Evolutionary conservation across 1,140 invertebrate genomes (phyloP), one percentile per base, ranked within the genome.

Genomic region (Bradynema listronoti): DNA sequence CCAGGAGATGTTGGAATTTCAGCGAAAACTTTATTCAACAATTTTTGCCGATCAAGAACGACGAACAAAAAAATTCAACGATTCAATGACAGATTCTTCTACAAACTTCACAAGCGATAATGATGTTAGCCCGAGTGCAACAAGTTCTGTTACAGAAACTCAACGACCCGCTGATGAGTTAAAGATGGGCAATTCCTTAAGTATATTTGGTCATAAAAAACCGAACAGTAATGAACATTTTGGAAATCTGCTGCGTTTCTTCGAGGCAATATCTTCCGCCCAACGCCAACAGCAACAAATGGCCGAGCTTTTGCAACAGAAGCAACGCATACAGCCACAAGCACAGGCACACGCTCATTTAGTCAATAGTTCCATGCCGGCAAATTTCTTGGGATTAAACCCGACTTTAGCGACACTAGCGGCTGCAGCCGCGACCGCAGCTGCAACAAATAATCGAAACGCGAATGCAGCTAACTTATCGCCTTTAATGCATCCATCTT

Each of bases 271-370:
- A 46, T 50, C 34, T 39, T 25, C 36, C 33, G 33, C 42, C 19
- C 14, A 57, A 25, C 39, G n/a, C n/a, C 57, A 57, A 34, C 54
- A 52, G 22, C 63, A 65, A 59, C 61, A 63, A 45, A 39, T 29
- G 39, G 32, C 45, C 24, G 29, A 19, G 9, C 16, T 27, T 14
- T 25, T 32, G 2, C 61, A 58, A 7, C 24, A 24, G 25, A 29
- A 54, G 25, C 9, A 66, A 9, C 33, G n/a, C 14, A 6, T 24
- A 41, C 16, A 34, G 14, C 14, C 19, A 4, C 36, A 62, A 5
- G n/a, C 33, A 34, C 55, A 68, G 24, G n/a, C 27, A 27, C 25
- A 19, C 16, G 11, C 34, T 45, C 32, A 30, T 54, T 25, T 27
- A 19, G 30, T 51, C 4, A 45, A 62, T 58, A 50, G 33, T 19